Base-by-base conservation (phyloP, 1,140 invertebrate genomes). In the Platorchestia sp. region DNA sequence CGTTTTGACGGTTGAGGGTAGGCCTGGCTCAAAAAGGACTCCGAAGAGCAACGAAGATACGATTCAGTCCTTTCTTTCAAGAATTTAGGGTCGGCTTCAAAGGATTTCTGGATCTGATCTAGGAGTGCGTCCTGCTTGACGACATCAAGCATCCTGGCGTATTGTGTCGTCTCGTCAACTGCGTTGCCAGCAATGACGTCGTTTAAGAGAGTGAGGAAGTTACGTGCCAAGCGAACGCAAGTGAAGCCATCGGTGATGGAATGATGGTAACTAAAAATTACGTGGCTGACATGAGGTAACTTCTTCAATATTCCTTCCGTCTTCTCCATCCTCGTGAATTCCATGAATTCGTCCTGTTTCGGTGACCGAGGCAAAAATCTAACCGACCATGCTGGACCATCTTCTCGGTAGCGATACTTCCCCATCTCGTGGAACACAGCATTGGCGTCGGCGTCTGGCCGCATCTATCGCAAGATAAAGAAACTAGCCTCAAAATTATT, bases 1-100 rank as follows among this genome's bases (percentile, higher is more conserved):
- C 40, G 44, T 96, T 96, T 95, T n/a, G 95, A 47, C 6, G 95
- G 95, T 42, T 95, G 95, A 36, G 41, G 44, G 43, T 95, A 93
- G 16, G 45, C 51, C 41, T 86, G 42, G 51, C 44, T 42, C 42
- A 95, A 45, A 45, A 86, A 95, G 41, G 75, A 36, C 86, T 95
- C 93, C 53, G 53, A 40, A 44, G 51, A 10, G 51, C 40, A 86
- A 44, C 47, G 41, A 42, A 42, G n/a, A 41, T 51, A 87, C 42
- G 43, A 43, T 45, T 95, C 44, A n/a, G 53, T 40, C 7, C 86
- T 42, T n/a, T n/a, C 86, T 45, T 45, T 51, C 40, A 95, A 44
- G 6, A 86, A 42, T 36, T 87, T 0, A 40, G 95, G 95, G 51
- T 95, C 45, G 10, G 41, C 86, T 45, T 44, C 51, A 41, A 95